Evolutionary conservation across 2,113 vertebrate genomes (phyloP).

Genomic region (Poeciliopsis retropinna): DNA sequence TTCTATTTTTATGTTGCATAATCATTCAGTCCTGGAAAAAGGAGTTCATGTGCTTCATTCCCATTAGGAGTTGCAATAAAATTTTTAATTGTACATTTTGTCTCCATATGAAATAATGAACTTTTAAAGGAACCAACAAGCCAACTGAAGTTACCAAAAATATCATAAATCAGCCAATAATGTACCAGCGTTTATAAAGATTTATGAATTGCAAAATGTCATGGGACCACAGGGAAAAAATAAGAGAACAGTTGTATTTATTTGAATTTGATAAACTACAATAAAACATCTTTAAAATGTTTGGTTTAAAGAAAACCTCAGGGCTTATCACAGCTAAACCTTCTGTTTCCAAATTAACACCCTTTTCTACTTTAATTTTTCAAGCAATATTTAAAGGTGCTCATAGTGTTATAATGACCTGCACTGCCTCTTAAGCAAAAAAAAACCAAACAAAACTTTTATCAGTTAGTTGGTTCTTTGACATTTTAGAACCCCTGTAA

Average conservation of each 20-base stretch:
- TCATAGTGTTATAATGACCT: neutral
- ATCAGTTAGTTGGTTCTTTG: neutral
- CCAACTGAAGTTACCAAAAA: neutral
- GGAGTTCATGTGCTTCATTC: neutral
- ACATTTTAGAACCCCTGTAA: no score
- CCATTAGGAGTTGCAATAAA: neutral
- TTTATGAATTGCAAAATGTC: neutral
- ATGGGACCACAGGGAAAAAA: neutral
- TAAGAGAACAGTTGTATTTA: neutral
- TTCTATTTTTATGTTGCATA: neutral
- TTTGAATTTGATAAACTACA: no score
- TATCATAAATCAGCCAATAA: neutral
- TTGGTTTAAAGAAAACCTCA: slow-evolving; percentile 12
- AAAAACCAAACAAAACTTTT: neutral
- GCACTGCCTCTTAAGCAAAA: neutral
- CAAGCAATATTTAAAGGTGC: slow-evolving; percentile 11
- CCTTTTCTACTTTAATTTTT: neutral
- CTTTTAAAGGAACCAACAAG: neutral
- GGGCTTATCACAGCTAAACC: slow-evolving; percentile 11
- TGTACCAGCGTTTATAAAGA: neutral
- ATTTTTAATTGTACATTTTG: neutral
- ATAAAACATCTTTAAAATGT: slow-evolving; percentile 2
- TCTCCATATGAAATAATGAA: neutral
- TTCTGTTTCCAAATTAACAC: slow-evolving; percentile 1
- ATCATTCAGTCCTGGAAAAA: neutral